Evolutionary conservation across 2,797 vertebrate species (phyloP).

Genomic region (Pipistrellus pygmaeus): DNA sequence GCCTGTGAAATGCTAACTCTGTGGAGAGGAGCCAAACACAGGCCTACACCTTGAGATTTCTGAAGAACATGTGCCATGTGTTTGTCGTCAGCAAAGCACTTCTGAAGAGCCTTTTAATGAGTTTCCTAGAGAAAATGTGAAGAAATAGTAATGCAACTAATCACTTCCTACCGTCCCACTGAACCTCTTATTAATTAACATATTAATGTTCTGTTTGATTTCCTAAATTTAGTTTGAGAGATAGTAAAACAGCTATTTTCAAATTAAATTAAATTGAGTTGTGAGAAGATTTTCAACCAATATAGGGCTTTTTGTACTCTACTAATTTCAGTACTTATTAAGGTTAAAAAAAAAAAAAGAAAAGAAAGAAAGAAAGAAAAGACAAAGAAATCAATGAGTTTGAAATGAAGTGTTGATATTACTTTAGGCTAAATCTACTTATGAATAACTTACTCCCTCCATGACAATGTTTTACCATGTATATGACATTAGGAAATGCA

Average conservation of each 20-base stretch:
- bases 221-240: slow-evolving; percentile 87
- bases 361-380: slow-evolving; percentile 9
- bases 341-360: slow-evolving; percentile 60
- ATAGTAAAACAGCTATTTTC: slow-evolving; percentile 87
- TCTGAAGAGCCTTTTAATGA: slow-evolving; percentile 87
- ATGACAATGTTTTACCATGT: slow-evolving; percentile 75
- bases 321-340: slow-evolving; percentile 82
- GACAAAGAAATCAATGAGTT: slow-evolving; percentile 77
- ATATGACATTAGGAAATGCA: slow-evolving; percentile 78
- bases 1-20: background rate
- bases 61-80: slow-evolving; percentile 69
- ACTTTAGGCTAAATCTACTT: slow-evolving; percentile 82
- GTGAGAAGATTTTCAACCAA: slow-evolving; percentile 83
- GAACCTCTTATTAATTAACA: slow-evolving; percentile 89
- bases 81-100: slow-evolving; percentile 75
- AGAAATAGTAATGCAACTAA: slow-evolving; percentile 83
- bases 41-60: slow-evolving; percentile 17
- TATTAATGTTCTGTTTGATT: slow-evolving; percentile 87
- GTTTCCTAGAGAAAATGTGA: slow-evolving; percentile 84
- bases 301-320: slow-evolving; percentile 84
- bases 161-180: slow-evolving; percentile 84
- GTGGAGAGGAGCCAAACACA: slow-evolving; percentile 3
- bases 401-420: slow-evolving; percentile 83
- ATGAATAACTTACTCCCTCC: slow-evolving; percentile 69
- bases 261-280: slow-evolving; percentile 87